phyloP scores from a whole-genome alignment of 2,113 vertebrate genomes.

The Ranitomeya imitator region DNA sequence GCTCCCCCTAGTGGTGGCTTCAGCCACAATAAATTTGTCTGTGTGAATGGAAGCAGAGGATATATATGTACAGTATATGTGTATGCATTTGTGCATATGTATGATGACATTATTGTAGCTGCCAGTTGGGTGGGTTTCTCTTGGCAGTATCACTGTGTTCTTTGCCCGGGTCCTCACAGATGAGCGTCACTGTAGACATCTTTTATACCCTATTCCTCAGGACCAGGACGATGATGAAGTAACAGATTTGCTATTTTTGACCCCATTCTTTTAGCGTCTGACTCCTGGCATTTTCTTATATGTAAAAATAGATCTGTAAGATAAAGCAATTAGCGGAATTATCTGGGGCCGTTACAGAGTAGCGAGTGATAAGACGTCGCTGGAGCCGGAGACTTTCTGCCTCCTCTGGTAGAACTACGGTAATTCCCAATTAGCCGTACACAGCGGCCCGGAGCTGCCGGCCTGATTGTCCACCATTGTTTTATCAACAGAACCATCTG shows the following conservation, averaged over 20 bases:
- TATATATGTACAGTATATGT: not conserved
- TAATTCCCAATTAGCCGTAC: slow-evolving; percentile 11
- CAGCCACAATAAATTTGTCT: not conserved
- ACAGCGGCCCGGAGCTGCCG: not conserved
- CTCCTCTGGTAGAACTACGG: not conserved
- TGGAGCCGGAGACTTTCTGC: not conserved
- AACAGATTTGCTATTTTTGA: not conserved
- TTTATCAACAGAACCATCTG: slow-evolving; percentile 32
- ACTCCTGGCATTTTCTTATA: not conserved
- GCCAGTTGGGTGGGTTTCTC: not conserved
- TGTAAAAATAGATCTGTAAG: slow-evolving; percentile 21
- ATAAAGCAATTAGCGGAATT: slow-evolving; percentile 17
- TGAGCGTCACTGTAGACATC: no score
- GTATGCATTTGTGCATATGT: no score
- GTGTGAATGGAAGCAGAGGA: not conserved
- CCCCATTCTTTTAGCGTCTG: not conserved
- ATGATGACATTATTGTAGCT: not conserved
- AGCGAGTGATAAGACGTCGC: not conserved
- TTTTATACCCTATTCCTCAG: no score
- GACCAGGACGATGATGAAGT: not conserved
- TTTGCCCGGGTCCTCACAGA: not conserved
- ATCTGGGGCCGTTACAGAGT: not conserved
- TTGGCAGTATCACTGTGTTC: not conserved
- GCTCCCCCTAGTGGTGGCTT: not conserved
- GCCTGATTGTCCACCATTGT: not conserved